Conservation (phyloP, 2,888 invertebrate genomes). For the Atrina japonica region DNA sequence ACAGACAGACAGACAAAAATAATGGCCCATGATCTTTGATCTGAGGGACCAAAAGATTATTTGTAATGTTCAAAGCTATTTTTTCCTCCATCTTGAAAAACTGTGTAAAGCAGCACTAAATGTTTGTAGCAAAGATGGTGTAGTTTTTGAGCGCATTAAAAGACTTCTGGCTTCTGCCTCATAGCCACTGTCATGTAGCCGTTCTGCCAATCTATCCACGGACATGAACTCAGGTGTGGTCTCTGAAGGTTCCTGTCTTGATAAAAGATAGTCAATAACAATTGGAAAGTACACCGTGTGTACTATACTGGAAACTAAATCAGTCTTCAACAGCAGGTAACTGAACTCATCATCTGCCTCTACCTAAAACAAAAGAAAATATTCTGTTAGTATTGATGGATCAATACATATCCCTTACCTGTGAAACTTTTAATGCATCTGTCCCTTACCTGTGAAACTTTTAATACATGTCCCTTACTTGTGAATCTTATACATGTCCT, state of each 20-base stretch:
- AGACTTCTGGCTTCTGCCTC: conserved; percentile 75
- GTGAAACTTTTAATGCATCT: too few species aligned
- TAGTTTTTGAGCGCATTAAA: conserved; percentile 65
- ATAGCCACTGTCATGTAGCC: conserved; percentile 67
- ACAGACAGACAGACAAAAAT: too few species aligned
- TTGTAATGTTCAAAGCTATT: too few species aligned
- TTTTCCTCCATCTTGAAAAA: conserved; percentile 63
- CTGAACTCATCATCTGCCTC: conserved; percentile 64
- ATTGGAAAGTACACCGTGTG: conserved; percentile 59
- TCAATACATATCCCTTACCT: too few species aligned
- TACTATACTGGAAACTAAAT: conserved; percentile 65
- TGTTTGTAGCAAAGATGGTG: conserved; percentile 70
- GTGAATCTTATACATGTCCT: too few species aligned
- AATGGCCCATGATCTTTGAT: too few species aligned
- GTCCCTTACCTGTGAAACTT: too few species aligned
- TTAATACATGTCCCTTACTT: too few species aligned
- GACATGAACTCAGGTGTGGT: conserved; percentile 54
- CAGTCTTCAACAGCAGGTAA: conserved; percentile 63
- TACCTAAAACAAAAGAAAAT: conserved; percentile 53
- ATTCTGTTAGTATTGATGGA: too few species aligned
- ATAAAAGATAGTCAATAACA: conserved; percentile 61
- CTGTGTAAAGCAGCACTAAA: conserved; percentile 71
- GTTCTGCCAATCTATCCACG: conserved; percentile 61
- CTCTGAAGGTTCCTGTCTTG: conserved; percentile 55
- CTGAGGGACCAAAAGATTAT: too few species aligned